Percentiles rank a stretch among this genome's conserved stretches.
phyloP scores from a whole-genome alignment of 23 tunicate genomes.

The Trididemnum nubilum region DNA sequence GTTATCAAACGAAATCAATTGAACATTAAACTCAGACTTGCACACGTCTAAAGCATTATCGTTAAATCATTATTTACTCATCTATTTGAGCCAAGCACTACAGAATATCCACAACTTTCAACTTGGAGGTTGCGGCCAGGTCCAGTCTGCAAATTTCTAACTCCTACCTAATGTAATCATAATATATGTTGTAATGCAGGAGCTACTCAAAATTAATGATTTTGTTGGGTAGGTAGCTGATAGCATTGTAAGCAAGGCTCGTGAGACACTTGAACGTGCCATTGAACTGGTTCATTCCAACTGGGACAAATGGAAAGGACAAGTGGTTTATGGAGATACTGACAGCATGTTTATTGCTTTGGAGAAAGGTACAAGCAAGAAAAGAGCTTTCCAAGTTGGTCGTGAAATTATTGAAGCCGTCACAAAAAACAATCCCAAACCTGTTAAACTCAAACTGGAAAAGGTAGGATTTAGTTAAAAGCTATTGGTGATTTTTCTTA shows the following conservation, averaged over 20 bases:
- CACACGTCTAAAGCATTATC: background rate
- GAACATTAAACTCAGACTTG: no score
- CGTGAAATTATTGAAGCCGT: conserved; percentile 67
- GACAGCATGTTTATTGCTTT: conserved; percentile 91
- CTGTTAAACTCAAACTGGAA: conserved; percentile 88
- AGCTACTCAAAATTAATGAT: background rate
- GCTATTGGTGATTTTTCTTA: no score
- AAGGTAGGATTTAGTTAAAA: conserved; percentile 74
- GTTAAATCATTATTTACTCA: background rate
- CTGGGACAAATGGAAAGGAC: conserved; percentile 54
- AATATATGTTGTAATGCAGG: no score
- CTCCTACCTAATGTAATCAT: no score
- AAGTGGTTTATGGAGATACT: conserved; percentile 96
- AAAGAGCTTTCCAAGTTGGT: conserved; percentile 73
- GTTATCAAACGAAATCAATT: no score
- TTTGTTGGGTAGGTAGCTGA: conserved; percentile 64
- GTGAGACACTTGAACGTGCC: conserved; percentile 89
- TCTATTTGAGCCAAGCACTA: no score
- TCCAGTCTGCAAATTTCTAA: no score
- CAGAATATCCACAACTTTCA: no score
- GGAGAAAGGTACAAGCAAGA: conserved; percentile 62
- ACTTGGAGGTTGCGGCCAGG: no score
- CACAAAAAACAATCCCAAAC: conserved; percentile 71
- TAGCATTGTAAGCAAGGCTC: conserved; percentile 88
- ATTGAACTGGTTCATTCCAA: conserved; percentile 59